Conservation (phyloP, 2,888 invertebrate genomes). For the Noctua pronuba region DNA sequence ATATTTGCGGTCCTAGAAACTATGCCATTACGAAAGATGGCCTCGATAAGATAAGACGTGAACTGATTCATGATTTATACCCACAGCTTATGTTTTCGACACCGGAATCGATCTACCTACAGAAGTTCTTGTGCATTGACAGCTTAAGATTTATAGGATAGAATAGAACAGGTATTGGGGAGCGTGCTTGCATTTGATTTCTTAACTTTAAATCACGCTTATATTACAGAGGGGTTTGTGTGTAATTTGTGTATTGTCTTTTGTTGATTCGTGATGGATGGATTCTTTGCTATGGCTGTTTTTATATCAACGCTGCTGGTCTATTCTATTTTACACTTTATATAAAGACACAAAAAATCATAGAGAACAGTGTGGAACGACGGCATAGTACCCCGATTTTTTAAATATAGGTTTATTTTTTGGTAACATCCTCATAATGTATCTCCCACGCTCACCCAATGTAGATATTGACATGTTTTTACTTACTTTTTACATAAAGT, state of each 20-base stretch:
- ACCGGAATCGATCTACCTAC: conserved; percentile 42
- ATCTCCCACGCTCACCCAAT: no score
- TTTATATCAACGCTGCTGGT: background rate
- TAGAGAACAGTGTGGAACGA: background rate
- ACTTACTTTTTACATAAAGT: no score
- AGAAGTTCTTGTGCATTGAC: conserved; percentile 50
- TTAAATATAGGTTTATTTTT: background rate
- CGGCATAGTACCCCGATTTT: background rate
- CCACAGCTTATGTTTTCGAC: conserved; percentile 50
- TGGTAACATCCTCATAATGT: background rate
- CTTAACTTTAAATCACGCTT: background rate
- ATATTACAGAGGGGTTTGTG: background rate
- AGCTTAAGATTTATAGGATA: conserved; percentile 40
- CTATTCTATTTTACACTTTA: background rate
- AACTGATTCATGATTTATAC: conserved; percentile 45
- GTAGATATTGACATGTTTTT: no score
- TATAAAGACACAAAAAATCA: background rate
- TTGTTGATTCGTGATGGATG: background rate
- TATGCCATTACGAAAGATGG: conserved; percentile 22
- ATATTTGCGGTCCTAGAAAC: conserved; percentile 7
- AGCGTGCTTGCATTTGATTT: conserved; percentile 1
- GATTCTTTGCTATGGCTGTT: background rate
- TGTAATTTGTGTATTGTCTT: background rate
- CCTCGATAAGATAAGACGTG: conserved; percentile 33
- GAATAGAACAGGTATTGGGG: conserved; percentile 21